Conservation (phyloP, 1,140 invertebrate species). For the Pseudomyrmex sp. region DNA sequence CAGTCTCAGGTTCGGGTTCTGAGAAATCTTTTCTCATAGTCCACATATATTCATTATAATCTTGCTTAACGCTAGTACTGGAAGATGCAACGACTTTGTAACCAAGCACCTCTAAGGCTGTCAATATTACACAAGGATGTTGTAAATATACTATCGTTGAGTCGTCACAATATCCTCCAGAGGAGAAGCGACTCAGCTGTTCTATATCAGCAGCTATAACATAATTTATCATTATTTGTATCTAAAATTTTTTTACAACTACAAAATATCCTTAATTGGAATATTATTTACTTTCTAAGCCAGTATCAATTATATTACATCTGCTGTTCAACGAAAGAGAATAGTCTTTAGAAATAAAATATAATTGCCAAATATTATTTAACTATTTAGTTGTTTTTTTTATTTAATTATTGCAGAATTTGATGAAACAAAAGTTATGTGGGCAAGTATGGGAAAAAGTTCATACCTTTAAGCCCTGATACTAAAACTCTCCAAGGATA, state of each 20-base stretch:
- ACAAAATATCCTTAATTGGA: background rate
- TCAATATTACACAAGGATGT: slow-evolving; percentile 94
- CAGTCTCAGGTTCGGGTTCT: slow-evolving; percentile 89
- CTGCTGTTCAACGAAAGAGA: background rate
- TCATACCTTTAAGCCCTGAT: slow-evolving; percentile 92
- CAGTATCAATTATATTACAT: background rate
- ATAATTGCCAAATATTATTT: background rate
- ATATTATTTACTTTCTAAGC: background rate
- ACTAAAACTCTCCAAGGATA: slow-evolving; percentile 94
- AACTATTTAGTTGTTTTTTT: background rate
- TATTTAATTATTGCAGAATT: background rate
- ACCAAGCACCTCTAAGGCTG: slow-evolving; percentile 93
- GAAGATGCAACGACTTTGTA: slow-evolving; percentile 94
- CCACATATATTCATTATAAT: slow-evolving; percentile 96
- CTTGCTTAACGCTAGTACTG: slow-evolving; percentile 93
- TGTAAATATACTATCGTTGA: slow-evolving; percentile 93
- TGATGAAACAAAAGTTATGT: background rate
- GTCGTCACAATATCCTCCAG: slow-evolving; percentile 91
- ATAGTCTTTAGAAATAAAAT: background rate
- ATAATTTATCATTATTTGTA: slow-evolving; percentile 51
- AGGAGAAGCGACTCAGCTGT: slow-evolving; percentile 91
- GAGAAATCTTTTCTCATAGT: slow-evolving; percentile 95
- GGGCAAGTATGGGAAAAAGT: background rate
- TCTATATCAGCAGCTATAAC: slow-evolving; percentile 91
- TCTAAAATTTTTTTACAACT: slow-evolving; percentile 3